These are phyloP conservation scores for Neotoma lepida DNA, from an alignment of 2,113 vertebrate species.

Conservation along the genomic window DNA sequence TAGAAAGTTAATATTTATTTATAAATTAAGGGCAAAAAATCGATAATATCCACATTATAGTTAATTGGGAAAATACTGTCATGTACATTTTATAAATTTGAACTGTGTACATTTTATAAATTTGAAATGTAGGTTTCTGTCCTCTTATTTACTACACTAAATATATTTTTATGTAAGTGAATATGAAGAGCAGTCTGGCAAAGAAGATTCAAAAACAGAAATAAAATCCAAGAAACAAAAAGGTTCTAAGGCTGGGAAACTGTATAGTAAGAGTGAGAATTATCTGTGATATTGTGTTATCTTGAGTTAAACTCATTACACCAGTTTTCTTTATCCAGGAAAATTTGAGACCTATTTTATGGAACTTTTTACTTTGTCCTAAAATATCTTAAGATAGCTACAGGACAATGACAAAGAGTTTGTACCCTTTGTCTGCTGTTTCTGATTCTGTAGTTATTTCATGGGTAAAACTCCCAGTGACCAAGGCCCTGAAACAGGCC, in stretches of 20 bases:
- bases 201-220: background rate
- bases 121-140: background rate
- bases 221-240: background rate
- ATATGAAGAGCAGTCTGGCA: background rate
- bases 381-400: background rate
- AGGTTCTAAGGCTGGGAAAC: background rate
- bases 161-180: constrained; percentile 3
- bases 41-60: background rate
- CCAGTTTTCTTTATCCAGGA: background rate
- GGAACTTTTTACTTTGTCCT: background rate
- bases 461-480: background rate
- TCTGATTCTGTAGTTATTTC: background rate
- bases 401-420: background rate
- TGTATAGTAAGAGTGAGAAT: constrained; percentile 12
- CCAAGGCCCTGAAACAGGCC: background rate
- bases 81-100: background rate
- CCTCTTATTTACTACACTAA: background rate
- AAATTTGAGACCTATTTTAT: constrained; percentile 11
- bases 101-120: constrained; percentile 22
- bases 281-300: background rate
- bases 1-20: background rate
- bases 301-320: background rate
- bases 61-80: background rate
- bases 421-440: background rate
- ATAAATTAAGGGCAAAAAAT: background rate